Conservation (phyloP, 2,888 invertebrate genomes). For the Yponomeuta evonymella region DNA sequence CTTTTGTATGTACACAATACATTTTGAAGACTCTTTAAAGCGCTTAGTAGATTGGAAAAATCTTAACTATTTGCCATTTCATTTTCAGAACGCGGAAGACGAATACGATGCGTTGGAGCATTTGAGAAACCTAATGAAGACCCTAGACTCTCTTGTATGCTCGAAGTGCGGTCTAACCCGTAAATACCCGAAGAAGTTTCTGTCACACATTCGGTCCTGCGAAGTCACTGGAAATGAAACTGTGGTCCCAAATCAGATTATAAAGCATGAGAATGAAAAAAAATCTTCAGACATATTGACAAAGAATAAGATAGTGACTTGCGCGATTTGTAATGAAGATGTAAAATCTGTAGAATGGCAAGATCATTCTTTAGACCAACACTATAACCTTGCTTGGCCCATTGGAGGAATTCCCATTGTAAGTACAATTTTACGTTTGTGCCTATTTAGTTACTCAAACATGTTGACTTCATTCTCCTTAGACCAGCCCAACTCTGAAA, state of each 20-base stretch:
- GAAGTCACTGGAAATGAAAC: neutral
- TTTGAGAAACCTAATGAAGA: slow-evolving; percentile 31
- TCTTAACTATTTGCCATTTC: too few relatives aligned
- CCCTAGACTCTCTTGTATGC: slow-evolving; percentile 31
- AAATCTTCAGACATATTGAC: neutral
- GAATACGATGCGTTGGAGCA: slow-evolving; percentile 28
- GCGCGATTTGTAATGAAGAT: slow-evolving; percentile 42
- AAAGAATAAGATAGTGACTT: slow-evolving; percentile 23
- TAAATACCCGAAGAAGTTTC: slow-evolving; percentile 21
- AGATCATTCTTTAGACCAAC: slow-evolving; percentile 42
- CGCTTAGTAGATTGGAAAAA: too few relatives aligned
- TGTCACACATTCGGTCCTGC: slow-evolving; percentile 23
- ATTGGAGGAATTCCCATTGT: slow-evolving; percentile 48
- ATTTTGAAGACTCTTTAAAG: too few relatives aligned
- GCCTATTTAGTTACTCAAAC: neutral
- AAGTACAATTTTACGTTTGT: slow-evolving; percentile 26
- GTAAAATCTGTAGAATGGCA: slow-evolving; percentile 36
- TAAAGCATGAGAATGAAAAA: too few relatives aligned
- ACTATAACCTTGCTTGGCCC: slow-evolving; percentile 56
- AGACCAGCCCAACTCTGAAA: too few relatives aligned
- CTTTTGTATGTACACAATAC: slow-evolving; percentile 57
- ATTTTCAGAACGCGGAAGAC: slow-evolving; percentile 38
- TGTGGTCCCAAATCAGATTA: neutral
- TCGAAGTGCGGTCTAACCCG: slow-evolving; percentile 34
- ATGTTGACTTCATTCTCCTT: neutral